Evolutionary conservation across 2,797 vertebrate species (phyloP).

Genomic region (Amphiprion clarkii): DNA sequence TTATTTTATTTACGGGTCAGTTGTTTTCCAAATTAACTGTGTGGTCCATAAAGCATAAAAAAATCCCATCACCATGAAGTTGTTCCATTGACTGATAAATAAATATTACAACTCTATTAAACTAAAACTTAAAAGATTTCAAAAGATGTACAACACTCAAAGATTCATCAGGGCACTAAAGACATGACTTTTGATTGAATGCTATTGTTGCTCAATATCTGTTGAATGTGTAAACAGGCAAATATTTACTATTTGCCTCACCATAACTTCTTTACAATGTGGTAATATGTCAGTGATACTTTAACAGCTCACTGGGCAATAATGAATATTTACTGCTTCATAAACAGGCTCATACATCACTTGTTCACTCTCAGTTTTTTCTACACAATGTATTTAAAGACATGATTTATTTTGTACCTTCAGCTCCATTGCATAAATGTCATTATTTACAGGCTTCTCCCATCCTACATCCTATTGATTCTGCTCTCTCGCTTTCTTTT

Average conservation of each 20-base stretch:
- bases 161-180: background rate
- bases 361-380: background rate
- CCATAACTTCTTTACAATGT: background rate
- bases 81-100: too few species aligned
- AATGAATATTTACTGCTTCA: background rate
- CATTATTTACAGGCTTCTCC: background rate
- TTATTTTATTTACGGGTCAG: background rate
- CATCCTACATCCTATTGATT: conserved; percentile 5
- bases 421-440: background rate
- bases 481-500: conserved; percentile 4
- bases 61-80: background rate
- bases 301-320: background rate
- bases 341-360: background rate
- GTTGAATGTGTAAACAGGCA: background rate
- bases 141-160: background rate
- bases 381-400: background rate
- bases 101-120: background rate
- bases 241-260: background rate
- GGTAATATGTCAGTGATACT: too few species aligned
- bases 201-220: background rate
- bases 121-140: background rate
- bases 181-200: background rate
- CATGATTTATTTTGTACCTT: conserved; percentile 1
- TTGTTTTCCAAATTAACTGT: background rate
- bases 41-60: background rate